Evolutionary conservation across 2,797 vertebrate genomes (phyloP).

Genomic region (Leptodactylus fallax): DNA sequence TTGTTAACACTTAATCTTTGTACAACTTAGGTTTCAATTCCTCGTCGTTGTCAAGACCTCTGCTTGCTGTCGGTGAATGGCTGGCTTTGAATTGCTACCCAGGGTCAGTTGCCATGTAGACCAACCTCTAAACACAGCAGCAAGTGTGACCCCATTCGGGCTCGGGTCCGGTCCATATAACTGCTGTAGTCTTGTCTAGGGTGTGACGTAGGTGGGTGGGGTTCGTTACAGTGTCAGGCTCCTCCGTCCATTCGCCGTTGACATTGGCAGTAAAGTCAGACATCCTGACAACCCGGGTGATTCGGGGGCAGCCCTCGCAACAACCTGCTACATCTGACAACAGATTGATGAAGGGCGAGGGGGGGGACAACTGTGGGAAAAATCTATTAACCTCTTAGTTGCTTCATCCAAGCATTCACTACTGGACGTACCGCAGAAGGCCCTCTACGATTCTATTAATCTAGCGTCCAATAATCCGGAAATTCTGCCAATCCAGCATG

Average conservation of each 20-base stretch:
- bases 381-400: slow-evolving; percentile 15
- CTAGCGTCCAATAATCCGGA: background rate
- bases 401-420: background rate
- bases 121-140: too few species aligned
- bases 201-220: background rate
- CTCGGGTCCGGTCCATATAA: background rate
- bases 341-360: background rate
- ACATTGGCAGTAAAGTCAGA: slow-evolving; percentile 47
- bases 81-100: too few species aligned
- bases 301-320: slow-evolving; percentile 34
- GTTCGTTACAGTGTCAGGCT: slow-evolving; percentile 31
- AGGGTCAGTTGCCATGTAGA: too few species aligned
- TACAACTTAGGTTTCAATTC: too few species aligned
- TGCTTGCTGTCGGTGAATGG: too few species aligned
- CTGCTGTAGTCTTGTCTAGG: background rate
- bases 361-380: background rate
- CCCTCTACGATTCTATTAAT: background rate
- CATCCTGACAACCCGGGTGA: background rate
- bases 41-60: too few species aligned
- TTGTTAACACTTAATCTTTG: background rate
- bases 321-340: slow-evolving; percentile 48
- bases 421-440: background rate
- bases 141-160: background rate
- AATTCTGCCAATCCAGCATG: background rate
- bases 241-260: slow-evolving; percentile 11